Percentiles rank a stretch among this genome's conserved stretches.
Conservation (phyloP, 1,140 invertebrate species). For the Musca domestica region DNA sequence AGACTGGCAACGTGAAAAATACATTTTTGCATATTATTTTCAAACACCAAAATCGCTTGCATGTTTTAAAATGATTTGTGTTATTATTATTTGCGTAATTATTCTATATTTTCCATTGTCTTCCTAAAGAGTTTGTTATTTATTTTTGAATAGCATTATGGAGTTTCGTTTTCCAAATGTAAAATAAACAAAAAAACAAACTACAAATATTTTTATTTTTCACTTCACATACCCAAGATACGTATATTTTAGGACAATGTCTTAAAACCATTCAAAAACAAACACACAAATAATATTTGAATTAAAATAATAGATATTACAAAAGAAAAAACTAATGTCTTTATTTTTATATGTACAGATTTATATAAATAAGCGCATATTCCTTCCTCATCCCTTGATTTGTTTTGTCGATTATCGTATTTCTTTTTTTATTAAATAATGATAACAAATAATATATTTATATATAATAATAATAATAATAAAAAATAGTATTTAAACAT, state of each 20-base stretch:
- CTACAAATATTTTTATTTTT: too few species aligned
- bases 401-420: constrained; percentile 2
- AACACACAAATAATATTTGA: background rate
- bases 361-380: background rate
- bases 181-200: too few species aligned
- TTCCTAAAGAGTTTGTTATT: too few species aligned
- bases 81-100: too few species aligned
- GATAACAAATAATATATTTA: constrained; percentile 17
- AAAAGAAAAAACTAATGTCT: background rate
- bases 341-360: constrained; percentile 3
- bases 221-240: constrained; percentile 10
- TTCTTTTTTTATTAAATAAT: constrained; percentile 8
- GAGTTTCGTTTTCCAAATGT: too few species aligned
- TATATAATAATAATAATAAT: constrained; percentile 11
- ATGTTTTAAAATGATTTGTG: too few species aligned
- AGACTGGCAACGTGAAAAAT: too few species aligned
- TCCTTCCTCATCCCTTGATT: too few species aligned
- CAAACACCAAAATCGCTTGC: too few species aligned
- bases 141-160: too few species aligned
- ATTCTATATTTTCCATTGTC: too few species aligned
- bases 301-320: background rate
- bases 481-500: constrained; percentile 40
- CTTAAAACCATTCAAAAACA: constrained; percentile 2
- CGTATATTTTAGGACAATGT: constrained; percentile 14
- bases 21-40: too few species aligned